Percentiles rank a stretch among this genome's conserved stretches.
These are phyloP conservation scores for Rhamnusium bicolor DNA, from an alignment of 2,888 invertebrate species.

Conservation along the genomic window DNA sequence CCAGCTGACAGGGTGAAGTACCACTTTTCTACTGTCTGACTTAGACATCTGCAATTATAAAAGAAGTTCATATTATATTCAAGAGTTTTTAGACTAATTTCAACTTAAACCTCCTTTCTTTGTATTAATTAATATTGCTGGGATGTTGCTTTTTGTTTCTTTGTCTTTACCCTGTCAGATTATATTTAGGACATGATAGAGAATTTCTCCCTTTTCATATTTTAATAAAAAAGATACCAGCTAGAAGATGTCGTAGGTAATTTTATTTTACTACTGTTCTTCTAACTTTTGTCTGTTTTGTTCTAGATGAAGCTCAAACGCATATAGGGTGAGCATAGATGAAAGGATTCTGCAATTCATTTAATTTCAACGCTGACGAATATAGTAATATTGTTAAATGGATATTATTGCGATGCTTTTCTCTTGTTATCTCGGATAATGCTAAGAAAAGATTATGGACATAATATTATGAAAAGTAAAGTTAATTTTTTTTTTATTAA, in stretches of 20 bases:
- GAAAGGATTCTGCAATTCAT: too few relatives aligned
- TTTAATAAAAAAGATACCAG: background rate
- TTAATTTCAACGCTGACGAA: too few relatives aligned
- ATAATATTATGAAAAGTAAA: too few relatives aligned
- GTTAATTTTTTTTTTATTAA: too few relatives aligned
- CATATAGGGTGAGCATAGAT: too few relatives aligned
- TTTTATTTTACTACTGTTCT: background rate
- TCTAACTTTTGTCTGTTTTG: background rate
- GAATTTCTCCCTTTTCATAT: background rate
- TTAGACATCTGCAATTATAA: conserved; percentile 75
- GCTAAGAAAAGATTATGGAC: too few relatives aligned
- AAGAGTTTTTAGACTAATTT: conserved; percentile 26
- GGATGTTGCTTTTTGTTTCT: conserved; percentile 6
- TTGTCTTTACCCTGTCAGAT: background rate
- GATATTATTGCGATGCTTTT: too few relatives aligned
- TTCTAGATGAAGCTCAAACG: background rate
- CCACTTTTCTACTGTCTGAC: conserved; percentile 80
- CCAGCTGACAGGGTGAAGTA: conserved; percentile 78
- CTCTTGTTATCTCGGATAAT: too few relatives aligned
- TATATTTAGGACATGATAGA: background rate
- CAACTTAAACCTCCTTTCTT: conserved; percentile 1
- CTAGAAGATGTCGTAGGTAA: background rate
- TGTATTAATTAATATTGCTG: conserved; percentile 6
- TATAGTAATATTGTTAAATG: too few relatives aligned
- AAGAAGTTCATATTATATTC: conserved; percentile 31